A percentile compares a stretch with the other conserved stretches of the same genome.
Evolutionary conservation across 2,888 invertebrate genomes (phyloP).

Genomic region (Drosophila rubida): DNA sequence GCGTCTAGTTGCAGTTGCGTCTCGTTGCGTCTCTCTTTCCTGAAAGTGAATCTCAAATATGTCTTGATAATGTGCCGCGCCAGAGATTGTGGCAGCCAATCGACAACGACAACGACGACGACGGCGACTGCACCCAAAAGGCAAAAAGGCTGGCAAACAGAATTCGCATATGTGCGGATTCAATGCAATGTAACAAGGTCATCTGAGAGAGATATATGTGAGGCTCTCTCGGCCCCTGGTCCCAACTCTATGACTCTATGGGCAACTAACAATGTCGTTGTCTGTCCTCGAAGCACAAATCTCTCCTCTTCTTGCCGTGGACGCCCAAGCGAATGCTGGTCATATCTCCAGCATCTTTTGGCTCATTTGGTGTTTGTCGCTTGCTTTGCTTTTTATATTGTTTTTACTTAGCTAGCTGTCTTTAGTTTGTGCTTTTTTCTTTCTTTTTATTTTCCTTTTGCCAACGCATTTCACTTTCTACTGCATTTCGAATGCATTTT

Average conservation of each 20-base stretch:
- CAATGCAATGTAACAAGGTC: slow-evolving; percentile 75
- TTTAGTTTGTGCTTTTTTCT: no score
- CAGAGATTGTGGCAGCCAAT: slow-evolving; percentile 26
- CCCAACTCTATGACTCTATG: not conserved
- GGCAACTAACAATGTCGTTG: slow-evolving; percentile 51
- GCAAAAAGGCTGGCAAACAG: slow-evolving; percentile 46
- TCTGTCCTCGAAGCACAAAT: not conserved
- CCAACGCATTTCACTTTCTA: slow-evolving; percentile 79
- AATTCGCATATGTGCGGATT: slow-evolving; percentile 59
- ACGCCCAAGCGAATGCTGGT: slow-evolving; percentile 9
- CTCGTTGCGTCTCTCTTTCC: slow-evolving; percentile 34
- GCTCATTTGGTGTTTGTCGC: slow-evolving; percentile 57
- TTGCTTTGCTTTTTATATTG: slow-evolving; percentile 49
- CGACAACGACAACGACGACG: not conserved
- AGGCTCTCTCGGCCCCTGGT: not conserved
- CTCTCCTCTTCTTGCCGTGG: not conserved
- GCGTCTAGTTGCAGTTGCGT: slow-evolving; percentile 22
- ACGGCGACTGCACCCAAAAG: slow-evolving; percentile 37
- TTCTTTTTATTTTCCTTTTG: slow-evolving; percentile 33
- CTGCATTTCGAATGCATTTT: slow-evolving; percentile 74
- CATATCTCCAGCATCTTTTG: slow-evolving; percentile 64
- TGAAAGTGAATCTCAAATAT: slow-evolving; percentile 78
- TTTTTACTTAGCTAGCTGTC: slow-evolving; percentile 16
- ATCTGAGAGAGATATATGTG: slow-evolving; percentile 58
- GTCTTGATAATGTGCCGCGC: slow-evolving; percentile 66